These are phyloP conservation scores for Spisula subtruncata DNA, from an alignment of 2,888 invertebrate genomes.

Conservation along the genomic window DNA sequence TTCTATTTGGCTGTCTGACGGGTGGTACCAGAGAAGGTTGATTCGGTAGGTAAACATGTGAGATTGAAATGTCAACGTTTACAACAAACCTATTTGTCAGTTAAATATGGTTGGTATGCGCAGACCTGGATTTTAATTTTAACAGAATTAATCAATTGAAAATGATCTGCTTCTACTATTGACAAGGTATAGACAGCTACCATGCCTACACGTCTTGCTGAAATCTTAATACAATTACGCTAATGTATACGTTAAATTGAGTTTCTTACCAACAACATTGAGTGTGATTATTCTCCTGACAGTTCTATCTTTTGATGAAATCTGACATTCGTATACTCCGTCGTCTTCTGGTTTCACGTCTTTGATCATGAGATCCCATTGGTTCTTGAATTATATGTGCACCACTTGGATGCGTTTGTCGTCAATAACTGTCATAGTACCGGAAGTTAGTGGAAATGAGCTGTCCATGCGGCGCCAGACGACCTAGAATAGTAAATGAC, in stretches of 20 bases:
- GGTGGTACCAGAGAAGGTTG: too few relatives aligned
- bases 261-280: constrained; percentile 73
- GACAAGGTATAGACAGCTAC: background rate
- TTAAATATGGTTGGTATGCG: too few relatives aligned
- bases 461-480: constrained; percentile 77
- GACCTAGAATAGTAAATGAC: constrained; percentile 69
- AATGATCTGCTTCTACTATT: background rate
- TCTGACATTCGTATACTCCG: constrained; percentile 82
- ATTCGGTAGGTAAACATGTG: too few relatives aligned
- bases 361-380: constrained; percentile 80
- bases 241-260: background rate
- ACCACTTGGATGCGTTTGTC: constrained; percentile 76
- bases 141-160: background rate
- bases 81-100: too few relatives aligned
- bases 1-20: too few relatives aligned
- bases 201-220: background rate
- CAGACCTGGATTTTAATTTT: too few relatives aligned
- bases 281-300: constrained; percentile 74
- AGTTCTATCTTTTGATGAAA: constrained; percentile 77
- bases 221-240: background rate
- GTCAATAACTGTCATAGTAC: constrained; percentile 76
- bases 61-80: too few relatives aligned
- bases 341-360: constrained; percentile 76
- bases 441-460: constrained; percentile 79
- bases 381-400: constrained; percentile 71